These are phyloP conservation scores for Galaxea fascicularis DNA, from an alignment of 92 coral and sea anemone species.

Conservation along the genomic window DNA sequence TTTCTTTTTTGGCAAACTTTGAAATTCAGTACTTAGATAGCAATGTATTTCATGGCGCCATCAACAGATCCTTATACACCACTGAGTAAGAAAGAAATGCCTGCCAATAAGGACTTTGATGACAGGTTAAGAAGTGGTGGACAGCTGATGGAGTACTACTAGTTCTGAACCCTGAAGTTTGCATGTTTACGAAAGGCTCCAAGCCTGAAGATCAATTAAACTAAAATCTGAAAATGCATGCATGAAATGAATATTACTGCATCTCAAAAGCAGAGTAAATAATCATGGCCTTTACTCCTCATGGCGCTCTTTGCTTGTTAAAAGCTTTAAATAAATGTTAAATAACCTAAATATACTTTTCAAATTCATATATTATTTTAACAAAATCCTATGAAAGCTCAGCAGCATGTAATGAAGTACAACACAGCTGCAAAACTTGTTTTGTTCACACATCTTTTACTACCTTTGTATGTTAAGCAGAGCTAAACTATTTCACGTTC, in stretches of 20 bases:
- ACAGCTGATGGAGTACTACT: neutral
- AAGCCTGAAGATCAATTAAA: neutral
- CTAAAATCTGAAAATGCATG: neutral
- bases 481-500: neutral
- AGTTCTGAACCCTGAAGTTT: neutral
- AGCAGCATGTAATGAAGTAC: slow-evolving; percentile 4
- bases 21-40: too few relatives aligned
- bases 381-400: slow-evolving; percentile 10
- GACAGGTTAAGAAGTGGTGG: too few relatives aligned
- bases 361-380: slow-evolving; percentile 51
- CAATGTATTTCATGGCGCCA: too few relatives aligned
- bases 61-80: too few relatives aligned
- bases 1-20: too few relatives aligned
- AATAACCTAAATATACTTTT: slow-evolving; percentile 54
- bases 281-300: slow-evolving; percentile 54
- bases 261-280: slow-evolving; percentile 53
- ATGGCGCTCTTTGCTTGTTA: slow-evolving; percentile 19
- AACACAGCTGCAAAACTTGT: slow-evolving; percentile 18
- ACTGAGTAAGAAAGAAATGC: too few relatives aligned
- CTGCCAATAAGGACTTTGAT: too few relatives aligned
- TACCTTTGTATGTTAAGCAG: neutral
- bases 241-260: slow-evolving; percentile 33
- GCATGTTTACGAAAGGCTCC: neutral
- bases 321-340: slow-evolving; percentile 52
- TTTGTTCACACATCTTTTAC: neutral